These are phyloP conservation scores for Zygothrica quintamaculata DNA, from an alignment of 2,888 invertebrate species.

Conservation along the genomic window DNA sequence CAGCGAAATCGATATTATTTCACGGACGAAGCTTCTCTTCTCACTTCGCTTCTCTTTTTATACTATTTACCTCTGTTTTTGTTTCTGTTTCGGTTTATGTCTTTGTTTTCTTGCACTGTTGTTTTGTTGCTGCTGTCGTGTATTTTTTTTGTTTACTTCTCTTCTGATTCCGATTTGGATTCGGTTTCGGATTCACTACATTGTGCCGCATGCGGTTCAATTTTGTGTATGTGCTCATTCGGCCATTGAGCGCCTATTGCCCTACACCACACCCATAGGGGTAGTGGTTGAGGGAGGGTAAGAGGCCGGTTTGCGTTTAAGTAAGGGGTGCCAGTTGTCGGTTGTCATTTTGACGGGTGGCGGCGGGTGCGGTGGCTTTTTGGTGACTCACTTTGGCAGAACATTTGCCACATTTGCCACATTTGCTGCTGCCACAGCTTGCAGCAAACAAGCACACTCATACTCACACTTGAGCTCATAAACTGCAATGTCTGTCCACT, in stretches of 20 bases:
- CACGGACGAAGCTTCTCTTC: constrained; percentile 67
- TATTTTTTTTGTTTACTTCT: background rate
- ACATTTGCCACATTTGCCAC: constrained; percentile 47
- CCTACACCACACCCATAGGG: background rate
- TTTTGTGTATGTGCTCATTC: constrained; percentile 73
- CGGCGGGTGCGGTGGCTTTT: constrained; percentile 41
- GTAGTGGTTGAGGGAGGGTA: background rate
- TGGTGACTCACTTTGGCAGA: constrained; percentile 69
- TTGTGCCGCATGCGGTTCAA: constrained; percentile 55
- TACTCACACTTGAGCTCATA: constrained; percentile 13
- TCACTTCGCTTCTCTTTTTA: constrained; percentile 23
- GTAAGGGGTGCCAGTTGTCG: background rate
- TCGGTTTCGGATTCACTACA: constrained; percentile 6
- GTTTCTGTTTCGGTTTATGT: constrained; percentile 12
- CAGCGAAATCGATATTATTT: constrained; percentile 78
- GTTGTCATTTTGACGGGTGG: background rate
- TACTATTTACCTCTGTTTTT: constrained; percentile 26
- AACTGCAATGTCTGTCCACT: background rate
- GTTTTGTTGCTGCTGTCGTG: background rate
- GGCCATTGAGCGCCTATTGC: constrained; percentile 51
- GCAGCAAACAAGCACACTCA: constrained; percentile 22
- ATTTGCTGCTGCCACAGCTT: constrained; percentile 14
- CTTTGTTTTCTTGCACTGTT: constrained; percentile 19
- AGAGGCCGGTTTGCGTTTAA: background rate
- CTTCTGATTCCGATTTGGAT: constrained; percentile 15